Conservation (phyloP, 2,888 invertebrate genomes). For the Scaptomyza flava region DNA sequence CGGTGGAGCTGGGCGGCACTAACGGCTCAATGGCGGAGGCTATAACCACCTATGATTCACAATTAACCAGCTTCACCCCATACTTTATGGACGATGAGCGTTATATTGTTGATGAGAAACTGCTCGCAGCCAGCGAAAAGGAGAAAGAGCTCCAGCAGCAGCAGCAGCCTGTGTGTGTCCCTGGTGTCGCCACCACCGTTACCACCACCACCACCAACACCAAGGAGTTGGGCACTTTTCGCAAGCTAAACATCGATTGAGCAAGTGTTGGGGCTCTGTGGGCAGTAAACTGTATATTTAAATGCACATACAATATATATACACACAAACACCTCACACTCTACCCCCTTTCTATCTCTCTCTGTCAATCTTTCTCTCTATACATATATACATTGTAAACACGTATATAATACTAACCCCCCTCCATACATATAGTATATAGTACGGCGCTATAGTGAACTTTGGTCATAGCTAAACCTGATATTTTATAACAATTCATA, state of each 20-base stretch:
- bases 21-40: slow-evolving; percentile 85
- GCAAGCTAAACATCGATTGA: slow-evolving; percentile 79
- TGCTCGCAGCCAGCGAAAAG: slow-evolving; percentile 57
- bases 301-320: slow-evolving; percentile 64
- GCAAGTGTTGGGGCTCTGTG: slow-evolving; percentile 9
- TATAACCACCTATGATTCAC: slow-evolving; percentile 61
- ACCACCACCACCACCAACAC: not conserved
- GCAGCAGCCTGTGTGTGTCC: slow-evolving; percentile 18
- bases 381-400: not conserved
- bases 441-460: slow-evolving; percentile 52
- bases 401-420: slow-evolving; percentile 1
- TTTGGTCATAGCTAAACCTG: slow-evolving; percentile 75
- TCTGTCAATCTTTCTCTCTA: slow-evolving; percentile 19
- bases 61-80: slow-evolving; percentile 56
- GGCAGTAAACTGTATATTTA: slow-evolving; percentile 60
- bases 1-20: slow-evolving; percentile 88
- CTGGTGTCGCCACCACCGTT: slow-evolving; percentile 21
- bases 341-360: not conserved
- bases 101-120: slow-evolving; percentile 72
- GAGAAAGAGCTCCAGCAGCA: slow-evolving; percentile 14
- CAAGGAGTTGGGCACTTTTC: slow-evolving; percentile 70
- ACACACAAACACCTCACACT: slow-evolving; percentile 6
- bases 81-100: slow-evolving; percentile 80
- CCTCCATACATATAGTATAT: slow-evolving; percentile 21
- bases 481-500: slow-evolving; percentile 71